A percentile compares a stretch with the other conserved stretches of the same genome.
phyloP scores from a whole-genome alignment of 2,113 vertebrate genomes.

The Phyllostomus discolor region DNA sequence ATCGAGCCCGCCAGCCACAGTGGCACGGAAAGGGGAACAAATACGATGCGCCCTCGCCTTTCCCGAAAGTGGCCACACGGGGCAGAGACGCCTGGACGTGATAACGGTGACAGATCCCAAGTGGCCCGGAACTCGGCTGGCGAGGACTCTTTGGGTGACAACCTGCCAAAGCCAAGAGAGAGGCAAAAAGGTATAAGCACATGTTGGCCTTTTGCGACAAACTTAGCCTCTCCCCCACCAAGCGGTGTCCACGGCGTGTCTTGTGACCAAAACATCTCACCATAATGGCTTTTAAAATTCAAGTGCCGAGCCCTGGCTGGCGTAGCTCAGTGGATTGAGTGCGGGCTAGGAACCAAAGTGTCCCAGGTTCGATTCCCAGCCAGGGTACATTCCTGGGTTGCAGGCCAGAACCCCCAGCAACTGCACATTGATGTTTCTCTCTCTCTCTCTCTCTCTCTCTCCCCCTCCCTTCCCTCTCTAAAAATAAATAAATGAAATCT shows the following conservation, averaged over 20 bases:
- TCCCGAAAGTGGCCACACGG: not conserved
- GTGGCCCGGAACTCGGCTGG: not conserved
- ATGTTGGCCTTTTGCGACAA: not conserved
- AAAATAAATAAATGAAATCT: too few species aligned
- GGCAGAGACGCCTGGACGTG: not conserved
- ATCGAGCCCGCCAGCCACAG: not conserved
- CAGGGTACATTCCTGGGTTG: too few species aligned
- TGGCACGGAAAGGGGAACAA: rapidly evolving
- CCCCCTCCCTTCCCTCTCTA: too few species aligned
- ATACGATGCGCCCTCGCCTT: not conserved
- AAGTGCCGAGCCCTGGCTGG: too few species aligned
- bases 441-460: too few species aligned
- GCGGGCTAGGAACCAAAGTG: too few species aligned
- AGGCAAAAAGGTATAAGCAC: not conserved
- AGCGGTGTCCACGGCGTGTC: not conserved
- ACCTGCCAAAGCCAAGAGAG: not conserved
- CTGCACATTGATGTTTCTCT: too few species aligned
- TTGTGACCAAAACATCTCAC: not conserved
- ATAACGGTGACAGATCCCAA: not conserved
- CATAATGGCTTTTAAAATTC: not conserved
- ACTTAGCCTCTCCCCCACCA: not conserved
- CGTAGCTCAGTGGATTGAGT: too few species aligned
- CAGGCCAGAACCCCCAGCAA: too few species aligned
- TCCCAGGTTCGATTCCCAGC: too few species aligned
- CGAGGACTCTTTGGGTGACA: not conserved